Evolutionary conservation across 2,113 vertebrate species (phyloP).

Genomic region (Leuciscus idus): DNA sequence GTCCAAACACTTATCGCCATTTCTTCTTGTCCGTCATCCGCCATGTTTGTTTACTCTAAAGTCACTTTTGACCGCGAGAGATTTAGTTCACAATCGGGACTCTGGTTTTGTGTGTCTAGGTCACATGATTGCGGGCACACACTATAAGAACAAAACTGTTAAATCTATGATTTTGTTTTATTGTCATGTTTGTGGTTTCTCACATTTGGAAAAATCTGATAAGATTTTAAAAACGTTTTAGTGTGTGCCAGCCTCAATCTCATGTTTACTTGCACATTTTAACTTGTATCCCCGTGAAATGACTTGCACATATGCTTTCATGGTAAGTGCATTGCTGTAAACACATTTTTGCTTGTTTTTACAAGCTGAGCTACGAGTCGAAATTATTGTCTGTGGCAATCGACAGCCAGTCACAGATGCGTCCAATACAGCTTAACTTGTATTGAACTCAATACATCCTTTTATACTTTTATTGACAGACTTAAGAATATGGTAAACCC

Average conservation of each 20-base stretch:
- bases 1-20: too few species aligned
- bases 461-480: background rate
- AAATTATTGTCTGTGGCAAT: background rate
- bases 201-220: too few species aligned
- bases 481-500: conserved; percentile 4
- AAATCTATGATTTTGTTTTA: too few species aligned
- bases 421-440: background rate
- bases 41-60: too few species aligned
- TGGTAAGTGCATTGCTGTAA: background rate
- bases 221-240: too few species aligned
- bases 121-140: too few species aligned
- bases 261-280: background rate
- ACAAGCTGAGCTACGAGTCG: background rate
- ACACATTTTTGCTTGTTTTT: background rate
- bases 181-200: too few species aligned
- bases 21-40: too few species aligned
- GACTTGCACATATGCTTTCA: background rate
- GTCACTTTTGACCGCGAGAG: too few species aligned
- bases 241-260: background rate
- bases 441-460: background rate
- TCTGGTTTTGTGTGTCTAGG: too few species aligned
- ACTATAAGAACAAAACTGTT: too few species aligned
- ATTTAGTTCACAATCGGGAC: too few species aligned
- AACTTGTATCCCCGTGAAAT: background rate
- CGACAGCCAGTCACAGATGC: background rate